These are phyloP conservation scores for Cataglyphis rosenhaueri DNA, from an alignment of 2,888 invertebrate species.

Conservation along the genomic window DNA sequence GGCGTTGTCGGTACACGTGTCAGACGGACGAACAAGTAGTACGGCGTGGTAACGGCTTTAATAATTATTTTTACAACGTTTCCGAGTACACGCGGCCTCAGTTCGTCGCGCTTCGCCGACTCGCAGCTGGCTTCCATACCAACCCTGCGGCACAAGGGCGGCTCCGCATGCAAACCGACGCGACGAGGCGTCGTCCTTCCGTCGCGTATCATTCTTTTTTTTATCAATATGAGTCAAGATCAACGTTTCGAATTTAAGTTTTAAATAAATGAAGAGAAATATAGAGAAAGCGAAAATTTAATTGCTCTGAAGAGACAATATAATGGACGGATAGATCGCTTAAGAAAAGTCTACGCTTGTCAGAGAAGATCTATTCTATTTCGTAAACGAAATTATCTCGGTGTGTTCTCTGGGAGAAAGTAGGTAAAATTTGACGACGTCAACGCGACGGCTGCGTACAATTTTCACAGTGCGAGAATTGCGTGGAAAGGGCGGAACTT, in stretches of 20 bases:
- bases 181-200: slow-evolving; percentile 43
- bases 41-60: slow-evolving; percentile 83
- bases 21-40: slow-evolving; percentile 66
- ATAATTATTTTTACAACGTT: slow-evolving; percentile 86
- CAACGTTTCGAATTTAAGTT: not conserved
- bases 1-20: slow-evolving; percentile 68
- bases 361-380: not conserved
- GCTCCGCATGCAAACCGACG: slow-evolving; percentile 77
- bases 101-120: slow-evolving; percentile 84
- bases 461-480: slow-evolving; percentile 59
- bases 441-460: slow-evolving; percentile 33
- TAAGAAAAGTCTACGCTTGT: not conserved
- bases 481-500: slow-evolving; percentile 68
- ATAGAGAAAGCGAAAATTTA: not conserved
- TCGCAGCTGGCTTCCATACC: slow-evolving; percentile 85
- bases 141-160: slow-evolving; percentile 83
- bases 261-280: not conserved
- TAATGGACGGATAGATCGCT: not conserved
- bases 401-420: not conserved
- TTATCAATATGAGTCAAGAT: slow-evolving; percentile 47
- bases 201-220: slow-evolving; percentile 1
- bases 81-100: slow-evolving; percentile 83
- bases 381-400: not conserved
- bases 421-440: slow-evolving; percentile 35
- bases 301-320: not conserved